phyloP scores from a whole-genome alignment of 1,140 invertebrate species.

The Leptinotarsa defecta region DNA sequence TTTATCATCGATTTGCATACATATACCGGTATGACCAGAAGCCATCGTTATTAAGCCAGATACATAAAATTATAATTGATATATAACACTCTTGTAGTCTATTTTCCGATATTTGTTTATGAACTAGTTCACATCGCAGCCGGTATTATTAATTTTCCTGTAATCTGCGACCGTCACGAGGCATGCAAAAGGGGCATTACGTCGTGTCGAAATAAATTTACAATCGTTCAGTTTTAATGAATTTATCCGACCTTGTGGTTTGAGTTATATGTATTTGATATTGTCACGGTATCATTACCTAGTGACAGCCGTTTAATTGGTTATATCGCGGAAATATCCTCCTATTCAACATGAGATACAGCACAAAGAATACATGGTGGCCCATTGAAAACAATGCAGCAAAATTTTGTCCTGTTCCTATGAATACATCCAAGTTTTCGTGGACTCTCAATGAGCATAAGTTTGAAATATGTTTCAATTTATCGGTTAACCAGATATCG shows the following conservation, averaged over 20 bases:
- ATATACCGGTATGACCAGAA: slow-evolving; percentile 6
- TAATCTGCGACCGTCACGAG: not conserved
- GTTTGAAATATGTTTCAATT: no score
- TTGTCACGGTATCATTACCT: slow-evolving; percentile 3
- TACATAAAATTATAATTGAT: slow-evolving; percentile 7
- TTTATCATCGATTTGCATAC: not conserved
- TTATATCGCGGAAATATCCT: no score
- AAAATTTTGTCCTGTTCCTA: no score
- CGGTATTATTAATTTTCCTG: not conserved
- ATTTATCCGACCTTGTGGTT: not conserved
- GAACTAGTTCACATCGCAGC: not conserved
- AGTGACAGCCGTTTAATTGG: no score
- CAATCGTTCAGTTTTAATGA: slow-evolving; percentile 1
- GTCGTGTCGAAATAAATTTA: not conserved
- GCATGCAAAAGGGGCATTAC: slow-evolving; percentile 2
- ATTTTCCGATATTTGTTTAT: slow-evolving; percentile 6
- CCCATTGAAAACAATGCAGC: no score
- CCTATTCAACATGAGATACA: no score
- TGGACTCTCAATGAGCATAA: no score
- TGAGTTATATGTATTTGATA: slow-evolving; percentile 1
- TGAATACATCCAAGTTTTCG: no score
- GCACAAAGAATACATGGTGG: no score
- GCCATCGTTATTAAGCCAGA: not conserved
- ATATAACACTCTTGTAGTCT: not conserved
- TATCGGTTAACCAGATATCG: no score